phyloP scores from a whole-genome alignment of 37 sponge, comb jelly and placozoan species.

The Hexactinellida sp. region DNA sequence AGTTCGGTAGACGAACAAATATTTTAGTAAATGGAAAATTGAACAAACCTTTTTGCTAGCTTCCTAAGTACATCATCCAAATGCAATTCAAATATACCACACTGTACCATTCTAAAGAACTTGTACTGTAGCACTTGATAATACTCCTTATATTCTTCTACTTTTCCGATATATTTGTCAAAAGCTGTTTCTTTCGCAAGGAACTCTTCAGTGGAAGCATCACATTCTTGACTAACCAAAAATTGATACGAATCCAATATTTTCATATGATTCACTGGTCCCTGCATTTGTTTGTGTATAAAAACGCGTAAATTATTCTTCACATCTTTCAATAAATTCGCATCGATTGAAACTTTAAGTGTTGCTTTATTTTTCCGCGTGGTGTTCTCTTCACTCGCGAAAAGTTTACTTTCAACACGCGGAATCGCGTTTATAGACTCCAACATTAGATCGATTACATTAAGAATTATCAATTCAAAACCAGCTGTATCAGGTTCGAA shows the following conservation, averaged over 20 bases:
- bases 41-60: constrained; percentile 40
- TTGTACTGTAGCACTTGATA: background rate
- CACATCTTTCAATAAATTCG: constrained; percentile 42
- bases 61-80: constrained; percentile 64
- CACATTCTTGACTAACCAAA: constrained; percentile 66
- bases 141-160: constrained; percentile 9
- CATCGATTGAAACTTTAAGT: constrained; percentile 59
- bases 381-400: constrained; percentile 42
- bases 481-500: constrained; percentile 70
- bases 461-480: constrained; percentile 66
- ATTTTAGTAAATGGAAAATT: too few relatives aligned
- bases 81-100: constrained; percentile 85
- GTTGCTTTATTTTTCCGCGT: constrained; percentile 36
- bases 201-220: constrained; percentile 59
- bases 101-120: constrained; percentile 31
- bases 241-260: constrained; percentile 58
- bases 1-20: too few relatives aligned
- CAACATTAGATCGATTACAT: constrained; percentile 72
- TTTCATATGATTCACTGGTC: constrained; percentile 48
- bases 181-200: constrained; percentile 64
- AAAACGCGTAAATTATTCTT: constrained; percentile 44
- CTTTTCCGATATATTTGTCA: background rate
- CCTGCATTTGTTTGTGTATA: constrained; percentile 35
- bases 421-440: constrained; percentile 66
- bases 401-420: constrained; percentile 88